Conservation (phyloP, 2,888 invertebrate genomes). For the Drosophila cyrtoloma region DNA sequence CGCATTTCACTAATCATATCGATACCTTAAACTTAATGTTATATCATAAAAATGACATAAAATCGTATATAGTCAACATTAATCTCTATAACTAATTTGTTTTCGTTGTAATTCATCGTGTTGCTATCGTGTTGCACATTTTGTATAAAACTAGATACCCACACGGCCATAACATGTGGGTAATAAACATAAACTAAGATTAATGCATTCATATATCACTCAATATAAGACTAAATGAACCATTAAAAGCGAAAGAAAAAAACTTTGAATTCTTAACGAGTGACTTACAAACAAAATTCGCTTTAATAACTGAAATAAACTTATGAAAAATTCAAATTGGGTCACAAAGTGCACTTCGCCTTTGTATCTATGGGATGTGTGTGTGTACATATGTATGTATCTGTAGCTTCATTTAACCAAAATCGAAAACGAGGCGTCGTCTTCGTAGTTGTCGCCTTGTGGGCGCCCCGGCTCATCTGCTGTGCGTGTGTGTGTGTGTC, state of each 20-base stretch:
- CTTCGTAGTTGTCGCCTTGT: conserved; percentile 39
- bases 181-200: conserved; percentile 78
- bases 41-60: conserved; percentile 50
- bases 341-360: conserved; percentile 70
- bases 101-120: conserved; percentile 20
- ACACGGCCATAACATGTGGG: conserved; percentile 35
- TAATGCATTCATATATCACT: conserved; percentile 80
- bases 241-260: conserved; percentile 37
- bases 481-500: conserved; percentile 16
- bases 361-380: conserved; percentile 2
- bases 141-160: conserved; percentile 60
- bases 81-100: conserved; percentile 31
- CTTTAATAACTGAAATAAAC: conserved; percentile 61
- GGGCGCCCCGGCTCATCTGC: conserved; percentile 30
- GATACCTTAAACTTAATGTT: conserved; percentile 10
- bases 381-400: conserved; percentile 21
- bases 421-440: conserved; percentile 43
- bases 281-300: conserved; percentile 54
- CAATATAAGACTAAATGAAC: conserved; percentile 62
- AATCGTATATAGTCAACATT: conserved; percentile 49
- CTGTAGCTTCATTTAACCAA: conserved; percentile 26
- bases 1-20: conserved; percentile 15
- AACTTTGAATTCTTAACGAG: conserved; percentile 31
- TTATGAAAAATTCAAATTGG: conserved; percentile 66
- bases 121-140: conserved; percentile 57